Evolutionary conservation across 2,797 vertebrate genomes (phyloP).

Genomic region (Urocyon cinereoargenteus): DNA sequence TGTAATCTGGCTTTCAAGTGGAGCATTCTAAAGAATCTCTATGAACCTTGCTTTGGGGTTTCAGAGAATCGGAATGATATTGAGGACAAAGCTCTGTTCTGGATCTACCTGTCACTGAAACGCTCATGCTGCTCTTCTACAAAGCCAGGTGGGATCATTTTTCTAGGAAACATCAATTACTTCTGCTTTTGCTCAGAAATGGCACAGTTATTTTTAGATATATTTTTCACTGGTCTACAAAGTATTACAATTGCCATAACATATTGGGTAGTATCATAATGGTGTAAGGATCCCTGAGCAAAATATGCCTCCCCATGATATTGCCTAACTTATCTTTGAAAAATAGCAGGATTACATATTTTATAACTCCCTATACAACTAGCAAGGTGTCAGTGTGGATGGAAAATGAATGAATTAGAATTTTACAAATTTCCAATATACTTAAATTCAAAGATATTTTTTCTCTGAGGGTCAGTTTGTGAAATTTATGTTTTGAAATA

Average conservation of each 20-base stretch:
- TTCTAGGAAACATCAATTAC: slow-evolving; percentile 89
- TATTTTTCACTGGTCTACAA: slow-evolving; percentile 88
- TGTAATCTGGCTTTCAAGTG: slow-evolving; percentile 86
- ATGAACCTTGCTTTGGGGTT: slow-evolving; percentile 83
- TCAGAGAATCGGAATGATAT: slow-evolving; percentile 83
- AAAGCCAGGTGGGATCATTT: slow-evolving; percentile 89
- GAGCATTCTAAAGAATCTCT: slow-evolving; percentile 82
- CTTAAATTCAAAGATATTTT: slow-evolving; percentile 9
- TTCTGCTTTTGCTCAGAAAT: slow-evolving; percentile 89
- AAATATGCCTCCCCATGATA: slow-evolving; percentile 76
- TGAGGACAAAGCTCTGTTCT: slow-evolving; percentile 84
- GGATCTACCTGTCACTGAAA: slow-evolving; percentile 85
- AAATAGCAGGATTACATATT: slow-evolving; percentile 48
- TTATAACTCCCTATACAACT: slow-evolving; percentile 18
- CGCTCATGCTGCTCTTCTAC: slow-evolving; percentile 83
- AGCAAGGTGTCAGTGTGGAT: not conserved
- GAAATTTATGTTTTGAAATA: slow-evolving; percentile 53
- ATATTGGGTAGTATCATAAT: slow-evolving; percentile 86
- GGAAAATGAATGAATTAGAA: slow-evolving; percentile 35
- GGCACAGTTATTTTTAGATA: slow-evolving; percentile 89
- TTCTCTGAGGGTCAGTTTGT: slow-evolving; percentile 9
- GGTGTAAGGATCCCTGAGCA: slow-evolving; percentile 82
- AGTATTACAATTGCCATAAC: slow-evolving; percentile 86
- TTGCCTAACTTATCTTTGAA: slow-evolving; percentile 46
- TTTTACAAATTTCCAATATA: slow-evolving; percentile 57